Evolutionary conservation across 2,888 invertebrate genomes (phyloP), one percentile per base, ranked within the genome.

Genomic region (Callyntrura sp.): DNA sequence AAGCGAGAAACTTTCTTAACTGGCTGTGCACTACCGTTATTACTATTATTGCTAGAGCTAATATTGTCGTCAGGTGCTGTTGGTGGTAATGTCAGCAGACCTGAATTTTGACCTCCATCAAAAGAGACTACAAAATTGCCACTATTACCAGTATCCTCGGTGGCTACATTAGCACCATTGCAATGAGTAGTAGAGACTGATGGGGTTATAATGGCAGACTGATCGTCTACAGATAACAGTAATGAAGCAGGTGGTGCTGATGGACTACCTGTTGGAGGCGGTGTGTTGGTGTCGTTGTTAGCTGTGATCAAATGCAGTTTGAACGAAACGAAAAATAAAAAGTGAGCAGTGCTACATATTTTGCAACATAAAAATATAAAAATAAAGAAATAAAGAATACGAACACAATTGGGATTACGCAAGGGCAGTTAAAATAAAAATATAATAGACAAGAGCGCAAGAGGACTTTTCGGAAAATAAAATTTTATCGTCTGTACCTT

Each of bases 1-100:
- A 95, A 95, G 79, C 95, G 94, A 8, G 95, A 95, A 17, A 95
- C 94, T 91, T 94, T 94, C 79, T 95, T 92, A 25, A 93, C 93
- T 25, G 94, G 93, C 76, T 92, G 92, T 57, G 92, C 70, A 70
- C 70, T 76, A 62, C 62, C 51, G 14, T 5, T 51, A 83, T 48
- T 60, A 83, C 17, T 85, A 86, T 55, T 86, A 78, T 57, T 90
- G 23, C 87, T 86, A 83, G 86, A 11, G 85, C 79, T 90, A 89
- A 48, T 62, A 76, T 17, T 83, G 45, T 20, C 4, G 78, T 60
- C 68, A 84, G 82, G n/a, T 43, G 91, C 90, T 62, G 89, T 45
- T 23, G 85, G 35, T 20, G 90, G 89, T 83, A 91, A 79, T 35
- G 79, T 78, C 25, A 90, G 83, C 51, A 78, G 85, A 12, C 86